Conservation (phyloP, 1,140 invertebrate genomes). For the Colletes latitarsis region DNA sequence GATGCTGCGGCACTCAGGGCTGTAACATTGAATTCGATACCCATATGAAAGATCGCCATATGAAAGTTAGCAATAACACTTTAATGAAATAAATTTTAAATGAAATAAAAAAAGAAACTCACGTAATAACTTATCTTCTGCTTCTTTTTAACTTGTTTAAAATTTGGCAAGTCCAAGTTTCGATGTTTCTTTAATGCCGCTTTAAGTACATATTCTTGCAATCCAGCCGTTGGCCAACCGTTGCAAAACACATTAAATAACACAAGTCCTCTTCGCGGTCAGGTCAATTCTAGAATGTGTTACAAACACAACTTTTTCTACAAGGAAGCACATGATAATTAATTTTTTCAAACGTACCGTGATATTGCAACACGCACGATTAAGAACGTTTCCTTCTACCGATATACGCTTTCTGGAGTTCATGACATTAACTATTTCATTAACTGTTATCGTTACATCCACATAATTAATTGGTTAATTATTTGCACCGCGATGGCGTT, state of each 20-base stretch:
- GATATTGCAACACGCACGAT: conserved; percentile 1
- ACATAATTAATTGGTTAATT: no score
- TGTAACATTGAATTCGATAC: no score
- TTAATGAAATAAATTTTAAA: no score
- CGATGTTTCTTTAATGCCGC: background rate
- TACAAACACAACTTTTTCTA: background rate
- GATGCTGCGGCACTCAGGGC: no score
- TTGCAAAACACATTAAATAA: conserved; percentile 5
- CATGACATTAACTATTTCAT: background rate
- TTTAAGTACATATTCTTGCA: background rate
- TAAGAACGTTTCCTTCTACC: background rate
- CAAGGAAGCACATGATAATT: conserved; percentile 1
- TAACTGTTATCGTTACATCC: no score
- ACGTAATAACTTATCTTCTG: no score
- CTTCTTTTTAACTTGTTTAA: no score
- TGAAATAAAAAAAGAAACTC: no score
- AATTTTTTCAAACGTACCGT: background rate
- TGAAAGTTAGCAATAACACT: no score
- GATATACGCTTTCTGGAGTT: background rate
- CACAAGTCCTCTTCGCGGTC: background rate
- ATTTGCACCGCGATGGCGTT: background rate
- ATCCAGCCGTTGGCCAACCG: background rate
- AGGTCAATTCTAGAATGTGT: background rate
- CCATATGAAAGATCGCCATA: no score
- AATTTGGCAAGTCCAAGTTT: background rate